Evolutionary conservation across 2,797 vertebrate genomes (phyloP).

Genomic region (Lerista edwardsae): DNA sequence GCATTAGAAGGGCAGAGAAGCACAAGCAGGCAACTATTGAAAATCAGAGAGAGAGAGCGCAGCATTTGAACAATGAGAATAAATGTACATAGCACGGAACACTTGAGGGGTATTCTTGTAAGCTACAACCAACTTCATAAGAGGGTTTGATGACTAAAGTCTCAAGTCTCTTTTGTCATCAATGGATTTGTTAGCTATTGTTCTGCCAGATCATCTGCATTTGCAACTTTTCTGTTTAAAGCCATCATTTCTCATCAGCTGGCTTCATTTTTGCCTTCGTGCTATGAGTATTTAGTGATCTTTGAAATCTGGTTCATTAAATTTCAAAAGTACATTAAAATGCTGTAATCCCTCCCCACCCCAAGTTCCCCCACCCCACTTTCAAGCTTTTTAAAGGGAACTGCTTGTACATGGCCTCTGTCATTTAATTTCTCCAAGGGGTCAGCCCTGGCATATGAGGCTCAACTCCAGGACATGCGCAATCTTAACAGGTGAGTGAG

Average conservation of each 20-base stretch:
- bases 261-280: constrained; percentile 38
- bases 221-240: background rate
- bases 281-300: constrained; percentile 49
- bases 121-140: constrained; percentile 7
- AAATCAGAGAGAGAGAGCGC: background rate
- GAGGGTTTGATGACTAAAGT: background rate
- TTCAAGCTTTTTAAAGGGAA: too few relatives aligned
- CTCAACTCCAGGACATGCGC: too few relatives aligned
- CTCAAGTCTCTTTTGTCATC: background rate
- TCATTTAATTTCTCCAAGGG: too few relatives aligned
- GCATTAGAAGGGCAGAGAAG: background rate
- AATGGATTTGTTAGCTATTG: background rate
- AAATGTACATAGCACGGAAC: background rate
- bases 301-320: constrained; percentile 10
- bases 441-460: too few relatives aligned
- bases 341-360: constrained; percentile 45
- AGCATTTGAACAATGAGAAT: background rate
- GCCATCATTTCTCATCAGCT: constrained; percentile 29
- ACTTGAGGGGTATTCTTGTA: background rate
- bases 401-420: too few relatives aligned
- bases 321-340: constrained; percentile 52
- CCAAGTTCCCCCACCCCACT: too few relatives aligned
- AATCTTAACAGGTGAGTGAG: too few relatives aligned
- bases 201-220: constrained; percentile 8
- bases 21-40: background rate